A percentile compares a stretch with the other conserved stretches of the same genome.
Evolutionary conservation across 2,888 invertebrate genomes (phyloP).

Genomic region (Fragum fragum): DNA sequence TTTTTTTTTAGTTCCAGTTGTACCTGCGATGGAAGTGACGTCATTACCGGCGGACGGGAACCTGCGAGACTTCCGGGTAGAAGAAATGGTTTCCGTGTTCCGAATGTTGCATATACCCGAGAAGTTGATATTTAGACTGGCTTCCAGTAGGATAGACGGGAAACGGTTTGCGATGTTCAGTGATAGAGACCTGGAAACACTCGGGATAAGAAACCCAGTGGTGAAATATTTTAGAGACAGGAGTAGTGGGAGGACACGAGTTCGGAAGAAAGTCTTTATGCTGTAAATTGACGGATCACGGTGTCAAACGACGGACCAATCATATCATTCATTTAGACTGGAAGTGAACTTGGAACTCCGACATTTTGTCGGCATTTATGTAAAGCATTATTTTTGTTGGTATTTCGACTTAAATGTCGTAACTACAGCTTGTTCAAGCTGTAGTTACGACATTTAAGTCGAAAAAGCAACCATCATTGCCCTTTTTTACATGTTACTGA

Average conservation of each 20-base stretch:
- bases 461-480: too few relatives aligned
- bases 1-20: conserved; percentile 42
- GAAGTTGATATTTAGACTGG: conserved; percentile 66
- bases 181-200: conserved; percentile 77
- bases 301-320: too few relatives aligned
- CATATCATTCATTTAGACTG: too few relatives aligned
- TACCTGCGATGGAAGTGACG: conserved; percentile 55
- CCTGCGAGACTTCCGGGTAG: conserved; percentile 74
- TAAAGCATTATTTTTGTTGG: too few relatives aligned
- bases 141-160: conserved; percentile 79
- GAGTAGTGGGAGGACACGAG: conserved; percentile 49
- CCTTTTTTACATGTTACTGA: too few relatives aligned
- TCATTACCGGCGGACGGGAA: conserved; percentile 81
- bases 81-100: conserved; percentile 80
- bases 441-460: too few relatives aligned
- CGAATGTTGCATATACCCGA: conserved; percentile 75
- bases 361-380: too few relatives aligned
- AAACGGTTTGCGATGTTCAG: conserved; percentile 80
- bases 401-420: too few relatives aligned
- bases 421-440: too few relatives aligned
- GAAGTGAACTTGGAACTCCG: too few relatives aligned
- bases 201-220: conserved; percentile 75
- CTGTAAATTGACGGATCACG: too few relatives aligned
- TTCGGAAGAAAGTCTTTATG: conserved; percentile 53
- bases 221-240: conserved; percentile 73